Percentiles rank a stretch among this genome's conserved stretches.
phyloP scores from a whole-genome alignment of 2,888 invertebrate genomes.

The Pristionchus entomophagus region DNA sequence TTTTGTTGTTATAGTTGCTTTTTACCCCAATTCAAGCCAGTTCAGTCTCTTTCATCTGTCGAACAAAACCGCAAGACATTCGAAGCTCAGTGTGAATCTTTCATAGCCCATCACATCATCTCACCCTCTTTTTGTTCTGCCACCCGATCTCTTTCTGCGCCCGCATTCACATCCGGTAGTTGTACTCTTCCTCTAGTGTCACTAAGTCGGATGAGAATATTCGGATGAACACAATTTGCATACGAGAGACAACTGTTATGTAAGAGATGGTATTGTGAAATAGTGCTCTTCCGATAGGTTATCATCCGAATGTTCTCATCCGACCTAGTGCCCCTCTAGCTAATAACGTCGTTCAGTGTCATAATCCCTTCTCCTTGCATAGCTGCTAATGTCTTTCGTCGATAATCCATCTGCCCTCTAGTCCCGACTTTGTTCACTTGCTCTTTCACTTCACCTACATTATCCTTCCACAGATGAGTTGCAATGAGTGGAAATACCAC shows the following conservation, averaged over 20 bases:
- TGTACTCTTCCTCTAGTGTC: constrained; percentile 9
- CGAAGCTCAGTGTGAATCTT: constrained; percentile 21
- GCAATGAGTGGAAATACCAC: background rate
- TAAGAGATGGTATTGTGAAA: no score
- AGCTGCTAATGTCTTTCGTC: constrained; percentile 1
- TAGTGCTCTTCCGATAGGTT: no score
- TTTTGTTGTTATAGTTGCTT: constrained; percentile 25
- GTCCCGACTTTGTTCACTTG: background rate
- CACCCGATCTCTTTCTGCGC: constrained; percentile 17
- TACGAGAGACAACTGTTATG: no score
- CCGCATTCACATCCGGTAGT: constrained; percentile 13
- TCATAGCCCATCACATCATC: constrained; percentile 15
- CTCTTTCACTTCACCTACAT: background rate
- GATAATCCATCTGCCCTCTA: constrained; percentile 18
- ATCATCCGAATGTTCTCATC: no score
- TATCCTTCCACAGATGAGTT: background rate
- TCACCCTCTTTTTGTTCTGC: background rate
- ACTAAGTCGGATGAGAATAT: no score
- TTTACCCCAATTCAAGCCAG: background rate
- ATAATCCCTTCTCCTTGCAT: background rate
- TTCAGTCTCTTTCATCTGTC: constrained; percentile 22
- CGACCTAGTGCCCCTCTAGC: no score
- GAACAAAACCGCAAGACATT: constrained; percentile 25
- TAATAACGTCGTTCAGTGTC: constrained; percentile 2
- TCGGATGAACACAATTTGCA: no score